Evolutionary conservation across 2,113 vertebrate species (phyloP).

Genomic region (Coryphaenoides rupestris): DNA sequence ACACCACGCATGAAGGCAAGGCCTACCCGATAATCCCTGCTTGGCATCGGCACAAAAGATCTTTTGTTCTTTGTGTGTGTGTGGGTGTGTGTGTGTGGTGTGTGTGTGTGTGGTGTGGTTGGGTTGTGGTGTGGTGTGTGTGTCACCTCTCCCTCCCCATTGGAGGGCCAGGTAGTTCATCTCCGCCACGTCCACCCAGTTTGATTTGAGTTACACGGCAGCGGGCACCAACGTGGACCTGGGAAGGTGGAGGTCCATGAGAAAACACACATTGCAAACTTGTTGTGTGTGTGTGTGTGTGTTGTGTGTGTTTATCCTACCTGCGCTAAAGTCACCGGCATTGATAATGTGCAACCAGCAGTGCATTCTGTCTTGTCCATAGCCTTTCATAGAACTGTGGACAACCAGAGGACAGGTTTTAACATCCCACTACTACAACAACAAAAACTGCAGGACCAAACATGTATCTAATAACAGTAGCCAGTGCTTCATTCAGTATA

Average conservation of each 20-base stretch:
- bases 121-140: too few relatives aligned
- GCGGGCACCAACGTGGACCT: slow-evolving; percentile 93
- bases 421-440: too few relatives aligned
- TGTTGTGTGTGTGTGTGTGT: not conserved
- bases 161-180: slow-evolving; percentile 91
- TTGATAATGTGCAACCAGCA: slow-evolving; percentile 81
- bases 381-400: slow-evolving; percentile 93
- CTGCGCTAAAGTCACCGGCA: slow-evolving; percentile 91
- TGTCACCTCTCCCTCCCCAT: slow-evolving; percentile 90
- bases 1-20: too few relatives aligned
- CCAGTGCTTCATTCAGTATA: not conserved
- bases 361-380: slow-evolving; percentile 95
- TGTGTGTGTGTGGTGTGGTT: too few relatives aligned
- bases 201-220: slow-evolving; percentile 88
- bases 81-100: too few relatives aligned
- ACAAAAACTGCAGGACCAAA: not conserved
- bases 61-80: not conserved
- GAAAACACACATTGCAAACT: not conserved
- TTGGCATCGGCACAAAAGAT: not conserved
- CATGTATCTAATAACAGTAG: not conserved
- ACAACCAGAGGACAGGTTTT: too few relatives aligned
- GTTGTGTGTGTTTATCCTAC: slow-evolving; percentile 56
- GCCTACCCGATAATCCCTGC: too few relatives aligned
- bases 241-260: not conserved
- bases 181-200: slow-evolving; percentile 88